phyloP scores from a whole-genome alignment of 2,888 invertebrate genomes.

The Perizoma affinitatum region DNA sequence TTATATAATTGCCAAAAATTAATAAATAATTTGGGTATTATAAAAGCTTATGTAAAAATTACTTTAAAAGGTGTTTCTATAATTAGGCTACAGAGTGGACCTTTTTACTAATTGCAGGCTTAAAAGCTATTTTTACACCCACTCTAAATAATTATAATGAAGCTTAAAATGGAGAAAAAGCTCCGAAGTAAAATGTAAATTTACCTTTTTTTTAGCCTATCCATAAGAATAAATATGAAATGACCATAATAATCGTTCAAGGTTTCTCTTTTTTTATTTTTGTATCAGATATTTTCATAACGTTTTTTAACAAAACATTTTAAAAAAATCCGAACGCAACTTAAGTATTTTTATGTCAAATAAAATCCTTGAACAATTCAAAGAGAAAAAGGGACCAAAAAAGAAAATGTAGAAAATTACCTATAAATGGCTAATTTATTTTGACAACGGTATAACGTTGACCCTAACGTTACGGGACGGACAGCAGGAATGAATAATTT shows the following conservation, averaged over 20 bases:
- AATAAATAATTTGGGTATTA: too few relatives aligned
- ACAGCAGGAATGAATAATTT: conserved; percentile 41
- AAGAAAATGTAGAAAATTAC: conserved; percentile 38
- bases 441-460: conserved; percentile 43
- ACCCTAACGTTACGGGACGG: conserved; percentile 36
- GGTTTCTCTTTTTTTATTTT: too few relatives aligned
- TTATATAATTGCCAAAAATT: too few relatives aligned
- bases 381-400: conserved; percentile 31
- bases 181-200: conserved; percentile 16
- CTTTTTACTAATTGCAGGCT: not conserved
- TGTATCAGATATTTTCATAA: not conserved
- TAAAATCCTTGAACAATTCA: conserved; percentile 23
- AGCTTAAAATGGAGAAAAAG: conserved; percentile 7
- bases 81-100: not conserved
- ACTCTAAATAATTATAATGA: conserved; percentile 12
- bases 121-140: conserved; percentile 10
- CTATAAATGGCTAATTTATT: conserved; percentile 43
- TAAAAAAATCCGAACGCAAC: too few relatives aligned
- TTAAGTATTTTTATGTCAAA: conserved; percentile 12
- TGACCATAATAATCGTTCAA: too few relatives aligned
- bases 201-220: conserved; percentile 15
- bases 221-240: conserved; percentile 9
- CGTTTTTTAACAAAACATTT: too few relatives aligned
- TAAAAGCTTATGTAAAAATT: too few relatives aligned
- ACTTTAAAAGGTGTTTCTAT: too few relatives aligned